phyloP scores from a whole-genome alignment of 2,113 vertebrate genomes.

The Ornithorhynchus anatinus region DNA sequence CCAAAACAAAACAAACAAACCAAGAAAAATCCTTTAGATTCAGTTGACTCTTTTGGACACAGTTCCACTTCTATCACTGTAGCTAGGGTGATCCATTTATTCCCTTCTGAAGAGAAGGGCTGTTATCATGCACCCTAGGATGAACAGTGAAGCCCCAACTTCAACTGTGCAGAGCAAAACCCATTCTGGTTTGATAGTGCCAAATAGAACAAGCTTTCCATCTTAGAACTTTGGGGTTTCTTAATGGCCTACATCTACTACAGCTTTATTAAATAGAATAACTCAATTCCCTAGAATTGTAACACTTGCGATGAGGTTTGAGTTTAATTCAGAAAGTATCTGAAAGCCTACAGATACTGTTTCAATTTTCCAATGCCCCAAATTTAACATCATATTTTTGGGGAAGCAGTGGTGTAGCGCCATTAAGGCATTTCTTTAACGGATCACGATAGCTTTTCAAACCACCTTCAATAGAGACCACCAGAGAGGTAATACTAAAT shows the following conservation, averaged over 20 bases:
- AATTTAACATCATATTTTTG: conserved; percentile 51
- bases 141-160: conserved; percentile 46
- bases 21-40: conserved; percentile 40
- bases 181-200: conserved; percentile 38
- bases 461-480: conserved; percentile 57
- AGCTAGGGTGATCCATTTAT: conserved; percentile 40
- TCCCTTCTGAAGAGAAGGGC: conserved; percentile 49
- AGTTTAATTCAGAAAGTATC: conserved; percentile 26
- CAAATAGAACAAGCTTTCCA: conserved; percentile 51
- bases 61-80: conserved; percentile 32
- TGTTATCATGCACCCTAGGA: conserved; percentile 50
- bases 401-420: conserved; percentile 50
- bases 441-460: conserved; percentile 52
- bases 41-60: conserved; percentile 43
- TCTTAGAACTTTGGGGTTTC: conserved; percentile 66
- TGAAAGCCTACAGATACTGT: conserved; percentile 47
- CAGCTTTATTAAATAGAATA: conserved; percentile 68
- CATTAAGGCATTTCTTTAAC: conserved; percentile 46
- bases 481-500: conserved; percentile 58
- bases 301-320: conserved; percentile 62
- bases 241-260: conserved; percentile 61
- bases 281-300: conserved; percentile 50
- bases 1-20: conserved; percentile 45
- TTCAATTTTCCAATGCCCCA: conserved; percentile 33
- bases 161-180: conserved; percentile 54